phyloP scores from a whole-genome alignment of 2,113 vertebrate genomes.

The Phrynocephalus versicolor region DNA sequence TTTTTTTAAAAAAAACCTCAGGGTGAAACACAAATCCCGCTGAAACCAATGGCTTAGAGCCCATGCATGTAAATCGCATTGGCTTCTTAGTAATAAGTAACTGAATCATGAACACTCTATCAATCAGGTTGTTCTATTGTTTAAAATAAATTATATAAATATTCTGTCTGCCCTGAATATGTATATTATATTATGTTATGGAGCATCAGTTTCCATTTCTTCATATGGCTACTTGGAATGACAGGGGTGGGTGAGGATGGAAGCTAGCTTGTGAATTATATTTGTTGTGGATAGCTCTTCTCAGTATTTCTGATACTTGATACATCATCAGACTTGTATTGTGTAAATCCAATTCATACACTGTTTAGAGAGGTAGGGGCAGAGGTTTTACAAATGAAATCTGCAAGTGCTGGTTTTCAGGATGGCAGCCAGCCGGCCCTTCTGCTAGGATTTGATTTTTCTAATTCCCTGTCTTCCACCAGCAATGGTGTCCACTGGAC shows the following conservation, averaged over 20 bases:
- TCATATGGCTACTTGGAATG: not conserved
- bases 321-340: not conserved
- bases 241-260: too few relatives aligned
- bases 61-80: too few relatives aligned
- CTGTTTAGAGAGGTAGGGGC: not conserved
- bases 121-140: too few relatives aligned
- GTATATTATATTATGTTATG: not conserved
- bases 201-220: too few relatives aligned
- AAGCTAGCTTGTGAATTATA: not conserved
- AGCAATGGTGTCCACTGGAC: too few relatives aligned
- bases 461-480: too few relatives aligned
- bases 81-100: not conserved
- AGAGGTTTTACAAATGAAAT: too few relatives aligned
- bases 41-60: not conserved
- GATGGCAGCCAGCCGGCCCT: too few relatives aligned
- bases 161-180: not conserved
- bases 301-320: not conserved
- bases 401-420: too few relatives aligned
- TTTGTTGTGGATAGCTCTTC: not conserved
- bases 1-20: not conserved
- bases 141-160: too few relatives aligned
- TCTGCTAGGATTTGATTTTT: too few relatives aligned
- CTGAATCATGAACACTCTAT: too few relatives aligned
- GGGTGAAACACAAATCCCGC: not conserved
- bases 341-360: not conserved